Conservation (phyloP, 2,797 vertebrate species). For the Thalassophryne amazonica region DNA sequence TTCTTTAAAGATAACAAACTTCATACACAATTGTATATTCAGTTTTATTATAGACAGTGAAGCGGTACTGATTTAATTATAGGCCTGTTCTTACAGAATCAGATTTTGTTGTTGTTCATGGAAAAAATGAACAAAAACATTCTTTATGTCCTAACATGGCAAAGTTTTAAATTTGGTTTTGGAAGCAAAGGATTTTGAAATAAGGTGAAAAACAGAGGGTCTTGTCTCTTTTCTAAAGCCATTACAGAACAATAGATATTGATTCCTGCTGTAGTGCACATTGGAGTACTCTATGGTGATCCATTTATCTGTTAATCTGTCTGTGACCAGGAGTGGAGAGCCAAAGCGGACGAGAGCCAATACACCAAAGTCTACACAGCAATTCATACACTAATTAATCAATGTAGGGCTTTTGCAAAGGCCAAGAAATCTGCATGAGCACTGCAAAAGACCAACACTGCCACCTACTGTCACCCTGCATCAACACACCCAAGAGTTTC, state of each 20-base stretch:
- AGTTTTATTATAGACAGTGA: slow-evolving; percentile 7
- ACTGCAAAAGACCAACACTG: slow-evolving; percentile 75
- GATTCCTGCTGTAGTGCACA: slow-evolving; percentile 59
- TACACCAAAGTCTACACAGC: slow-evolving; percentile 73
- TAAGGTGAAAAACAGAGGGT: slow-evolving; percentile 31
- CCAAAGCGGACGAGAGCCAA: slow-evolving; percentile 63
- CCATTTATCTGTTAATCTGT: slow-evolving; percentile 78
- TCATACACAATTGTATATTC: slow-evolving; percentile 14
- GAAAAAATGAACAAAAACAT: not conserved
- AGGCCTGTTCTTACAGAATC: slow-evolving; percentile 1
- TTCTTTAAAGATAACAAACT: slow-evolving; percentile 25
- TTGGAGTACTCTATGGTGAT: slow-evolving; percentile 67
- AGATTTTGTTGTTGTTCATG: not conserved
- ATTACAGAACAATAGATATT: slow-evolving; percentile 72
- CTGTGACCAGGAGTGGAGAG: slow-evolving; percentile 58
- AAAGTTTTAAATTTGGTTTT: not conserved
- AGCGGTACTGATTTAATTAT: slow-evolving; percentile 13
- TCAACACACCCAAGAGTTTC: slow-evolving; percentile 8
- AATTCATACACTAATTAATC: slow-evolving; percentile 77
- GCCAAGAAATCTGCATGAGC: not conserved
- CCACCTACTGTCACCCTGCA: slow-evolving; percentile 69
- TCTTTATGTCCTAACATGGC: not conserved
- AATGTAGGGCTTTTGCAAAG: slow-evolving; percentile 39
- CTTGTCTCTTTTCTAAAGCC: slow-evolving; percentile 54
- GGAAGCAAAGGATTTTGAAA: slow-evolving; percentile 9